phyloP scores from a whole-genome alignment of 2,113 vertebrate genomes.

The Tragelaphus strepsiceros region DNA sequence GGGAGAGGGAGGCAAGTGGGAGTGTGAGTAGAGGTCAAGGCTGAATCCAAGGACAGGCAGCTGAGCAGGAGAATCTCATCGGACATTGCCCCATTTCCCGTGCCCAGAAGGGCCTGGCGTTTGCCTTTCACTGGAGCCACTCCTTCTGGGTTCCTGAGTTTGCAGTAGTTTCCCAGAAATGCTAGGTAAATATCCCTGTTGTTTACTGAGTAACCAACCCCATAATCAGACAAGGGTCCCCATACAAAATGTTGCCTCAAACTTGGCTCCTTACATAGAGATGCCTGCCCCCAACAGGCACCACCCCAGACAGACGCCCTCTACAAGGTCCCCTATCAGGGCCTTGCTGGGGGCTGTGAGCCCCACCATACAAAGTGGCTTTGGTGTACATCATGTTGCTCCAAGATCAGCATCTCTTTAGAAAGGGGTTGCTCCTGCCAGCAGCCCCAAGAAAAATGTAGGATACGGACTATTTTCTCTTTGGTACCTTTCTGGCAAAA shows the following conservation, averaged over 20 bases:
- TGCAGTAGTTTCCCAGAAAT: slow-evolving; percentile 52
- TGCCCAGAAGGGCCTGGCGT: slow-evolving; percentile 27
- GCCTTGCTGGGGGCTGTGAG: neutral
- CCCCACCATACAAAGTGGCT: neutral
- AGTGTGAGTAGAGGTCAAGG: neutral
- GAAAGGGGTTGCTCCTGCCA: neutral
- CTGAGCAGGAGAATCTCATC: neutral
- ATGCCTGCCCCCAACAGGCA: neutral
- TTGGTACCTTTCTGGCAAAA: neutral
- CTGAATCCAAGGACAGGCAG: neutral
- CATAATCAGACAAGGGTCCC: slow-evolving; percentile 4
- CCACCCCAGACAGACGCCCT: neutral
- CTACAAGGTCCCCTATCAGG: neutral
- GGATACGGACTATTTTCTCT: neutral
- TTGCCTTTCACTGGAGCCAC: slow-evolving; percentile 34
- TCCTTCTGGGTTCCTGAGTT: slow-evolving; percentile 47
- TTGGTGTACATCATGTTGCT: neutral
- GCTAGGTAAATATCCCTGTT: slow-evolving; percentile 42
- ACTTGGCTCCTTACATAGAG: neutral
- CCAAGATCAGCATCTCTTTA: neutral
- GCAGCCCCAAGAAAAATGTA: neutral
- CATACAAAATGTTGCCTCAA: neutral
- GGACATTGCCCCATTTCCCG: neutral
- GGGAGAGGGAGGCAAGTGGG: neutral
- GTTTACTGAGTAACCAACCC: slow-evolving; percentile 40